Percentiles rank a stretch among this genome's conserved stretches.
Conservation (phyloP, 1,140 invertebrate species). For the Andrena cerasifolii region DNA sequence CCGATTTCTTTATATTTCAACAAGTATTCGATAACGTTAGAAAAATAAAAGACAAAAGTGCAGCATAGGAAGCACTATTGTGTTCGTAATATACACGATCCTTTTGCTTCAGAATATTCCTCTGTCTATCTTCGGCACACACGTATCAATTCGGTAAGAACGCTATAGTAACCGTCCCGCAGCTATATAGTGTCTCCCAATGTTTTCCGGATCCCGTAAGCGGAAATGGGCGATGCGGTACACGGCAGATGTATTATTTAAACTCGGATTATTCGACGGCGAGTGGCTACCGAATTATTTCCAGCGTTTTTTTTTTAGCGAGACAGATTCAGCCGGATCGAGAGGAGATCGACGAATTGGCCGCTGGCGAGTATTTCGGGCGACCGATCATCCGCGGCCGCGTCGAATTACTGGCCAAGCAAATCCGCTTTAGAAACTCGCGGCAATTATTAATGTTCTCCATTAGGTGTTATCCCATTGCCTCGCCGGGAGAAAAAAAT, state of each 20-base stretch:
- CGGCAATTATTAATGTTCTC: slow-evolving; percentile 64
- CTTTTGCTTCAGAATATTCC: no score
- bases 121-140: no score
- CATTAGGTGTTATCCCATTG: slow-evolving; percentile 56
- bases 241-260: slow-evolving; percentile 34
- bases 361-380: slow-evolving; percentile 42
- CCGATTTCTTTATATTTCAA: no score
- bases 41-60: no score
- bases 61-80: no score
- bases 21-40: no score
- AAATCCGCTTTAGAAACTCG: slow-evolving; percentile 66
- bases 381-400: slow-evolving; percentile 10
- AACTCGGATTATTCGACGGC: neutral
- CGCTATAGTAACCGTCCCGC: no score
- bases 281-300: slow-evolving; percentile 37
- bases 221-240: neutral
- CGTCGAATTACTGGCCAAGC: slow-evolving; percentile 36
- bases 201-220: no score
- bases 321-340: slow-evolving; percentile 13
- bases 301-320: slow-evolving; percentile 24
- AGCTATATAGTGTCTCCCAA: no score
- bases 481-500: neutral
- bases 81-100: no score
- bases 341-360: slow-evolving; percentile 31
- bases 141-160: no score